Evolutionary conservation across 2,797 vertebrate species (phyloP).

Genomic region (Microctenopoma lineatum): DNA sequence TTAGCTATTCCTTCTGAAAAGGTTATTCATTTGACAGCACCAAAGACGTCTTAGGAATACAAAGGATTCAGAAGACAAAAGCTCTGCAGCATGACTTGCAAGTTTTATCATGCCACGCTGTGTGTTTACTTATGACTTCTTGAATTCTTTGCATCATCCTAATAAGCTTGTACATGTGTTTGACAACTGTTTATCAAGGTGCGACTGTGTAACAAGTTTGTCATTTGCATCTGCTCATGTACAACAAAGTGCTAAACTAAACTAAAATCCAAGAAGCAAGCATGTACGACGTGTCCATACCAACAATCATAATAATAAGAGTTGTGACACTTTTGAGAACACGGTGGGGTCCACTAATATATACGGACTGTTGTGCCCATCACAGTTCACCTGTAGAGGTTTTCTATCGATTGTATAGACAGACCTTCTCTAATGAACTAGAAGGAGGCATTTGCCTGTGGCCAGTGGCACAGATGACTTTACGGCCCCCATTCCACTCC

Average conservation of each 20-base stretch:
- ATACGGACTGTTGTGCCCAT: constrained; percentile 10
- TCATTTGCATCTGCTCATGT: not conserved
- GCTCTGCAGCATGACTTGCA: constrained; percentile 59
- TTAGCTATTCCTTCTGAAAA: constrained; percentile 70
- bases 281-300: not conserved
- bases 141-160: constrained; percentile 28
- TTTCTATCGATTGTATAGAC: constrained; percentile 46
- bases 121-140: constrained; percentile 53
- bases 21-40: constrained; percentile 71
- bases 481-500: constrained; percentile 37
- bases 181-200: constrained; percentile 12
- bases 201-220: not conserved
- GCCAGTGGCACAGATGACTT: constrained; percentile 37
- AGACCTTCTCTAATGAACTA: constrained; percentile 39
- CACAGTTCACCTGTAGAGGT: constrained; percentile 22
- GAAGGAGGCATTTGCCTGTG: constrained; percentile 36
- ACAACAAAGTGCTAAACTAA: not conserved
- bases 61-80: constrained; percentile 47
- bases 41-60: constrained; percentile 55
- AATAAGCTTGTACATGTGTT: constrained; percentile 26
- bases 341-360: constrained; percentile 22
- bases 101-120: constrained; percentile 47
- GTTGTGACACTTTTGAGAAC: not conserved
- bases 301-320: constrained; percentile 6
- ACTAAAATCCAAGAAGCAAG: not conserved